Conservation (phyloP, 2,888 invertebrate species). For the Pheosia tremula region DNA sequence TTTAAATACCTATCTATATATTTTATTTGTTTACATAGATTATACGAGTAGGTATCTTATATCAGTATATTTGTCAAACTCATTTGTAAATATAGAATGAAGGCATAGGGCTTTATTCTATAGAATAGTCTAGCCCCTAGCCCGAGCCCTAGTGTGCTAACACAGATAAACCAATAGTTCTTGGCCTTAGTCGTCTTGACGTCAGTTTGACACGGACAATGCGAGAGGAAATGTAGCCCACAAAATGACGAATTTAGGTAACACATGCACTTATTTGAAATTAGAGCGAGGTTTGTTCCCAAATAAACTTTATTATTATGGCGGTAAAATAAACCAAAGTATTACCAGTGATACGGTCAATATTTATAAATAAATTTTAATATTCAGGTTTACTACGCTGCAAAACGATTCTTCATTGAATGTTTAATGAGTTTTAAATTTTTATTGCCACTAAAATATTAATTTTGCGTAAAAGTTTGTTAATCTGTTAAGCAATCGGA, state of each 20-base stretch:
- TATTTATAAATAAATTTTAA: conserved; percentile 54
- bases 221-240: conserved; percentile 14
- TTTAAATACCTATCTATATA: too few relatives aligned
- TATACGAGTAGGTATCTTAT: too few relatives aligned
- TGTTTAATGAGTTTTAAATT: conserved; percentile 31
- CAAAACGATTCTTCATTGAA: conserved; percentile 34
- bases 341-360: conserved; percentile 48
- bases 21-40: too few relatives aligned
- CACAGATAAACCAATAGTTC: too few relatives aligned
- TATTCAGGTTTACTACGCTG: conserved; percentile 57
- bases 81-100: too few relatives aligned
- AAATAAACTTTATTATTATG: conserved; percentile 58
- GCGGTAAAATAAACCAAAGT: conserved; percentile 59
- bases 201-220: conserved; percentile 4
- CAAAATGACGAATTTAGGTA: conserved; percentile 26
- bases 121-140: too few relatives aligned
- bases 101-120: too few relatives aligned
- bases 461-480: conserved; percentile 27
- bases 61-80: too few relatives aligned
- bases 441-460: conserved; percentile 35
- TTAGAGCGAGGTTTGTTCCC: conserved; percentile 59
- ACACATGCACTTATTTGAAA: conserved; percentile 38
- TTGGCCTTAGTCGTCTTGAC: background rate
- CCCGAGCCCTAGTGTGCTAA: too few relatives aligned
- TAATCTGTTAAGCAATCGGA: conserved; percentile 33